phyloP scores from a whole-genome alignment of 2,113 vertebrate genomes.

The Takifugu bimaculatus region DNA sequence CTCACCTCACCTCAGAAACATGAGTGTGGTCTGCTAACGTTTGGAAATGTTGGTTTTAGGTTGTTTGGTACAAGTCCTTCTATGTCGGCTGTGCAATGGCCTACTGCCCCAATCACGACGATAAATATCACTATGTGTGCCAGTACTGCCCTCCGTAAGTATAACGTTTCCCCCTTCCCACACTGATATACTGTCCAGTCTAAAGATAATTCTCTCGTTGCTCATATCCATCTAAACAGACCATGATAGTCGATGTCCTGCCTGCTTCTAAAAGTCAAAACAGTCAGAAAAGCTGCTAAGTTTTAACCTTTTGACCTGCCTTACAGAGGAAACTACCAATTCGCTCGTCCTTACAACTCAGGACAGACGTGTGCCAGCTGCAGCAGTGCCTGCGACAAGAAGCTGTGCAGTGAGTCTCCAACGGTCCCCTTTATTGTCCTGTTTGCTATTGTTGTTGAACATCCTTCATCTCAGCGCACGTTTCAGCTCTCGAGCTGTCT shows the following conservation, averaged over 20 bases:
- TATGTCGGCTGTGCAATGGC: not conserved
- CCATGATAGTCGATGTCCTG: too few relatives aligned
- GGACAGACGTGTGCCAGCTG: constrained; percentile 56
- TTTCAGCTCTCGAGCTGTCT: not conserved
- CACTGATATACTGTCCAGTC: too few relatives aligned
- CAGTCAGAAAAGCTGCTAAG: not conserved
- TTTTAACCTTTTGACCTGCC: constrained; percentile 25
- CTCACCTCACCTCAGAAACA: not conserved
- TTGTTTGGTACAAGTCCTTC: constrained; percentile 3
- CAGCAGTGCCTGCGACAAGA: constrained; percentile 44
- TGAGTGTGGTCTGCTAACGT: not conserved
- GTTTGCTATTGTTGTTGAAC: too few relatives aligned
- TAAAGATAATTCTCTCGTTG: too few relatives aligned
- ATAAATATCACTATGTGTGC: not conserved
- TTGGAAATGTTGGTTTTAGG: not conserved
- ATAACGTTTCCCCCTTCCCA: not conserved
- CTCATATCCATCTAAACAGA: too few relatives aligned
- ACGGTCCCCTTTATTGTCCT: not conserved
- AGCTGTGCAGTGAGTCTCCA: constrained; percentile 63
- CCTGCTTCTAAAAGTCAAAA: too few relatives aligned
- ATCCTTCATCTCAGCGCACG: not conserved
- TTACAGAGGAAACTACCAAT: constrained; percentile 59
- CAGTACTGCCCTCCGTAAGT: constrained; percentile 5
- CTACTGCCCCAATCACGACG: not conserved
- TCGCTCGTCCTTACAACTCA: constrained; percentile 38